Evolutionary conservation across 2,888 invertebrate genomes (phyloP).

Genomic region (Eurois occulta): DNA sequence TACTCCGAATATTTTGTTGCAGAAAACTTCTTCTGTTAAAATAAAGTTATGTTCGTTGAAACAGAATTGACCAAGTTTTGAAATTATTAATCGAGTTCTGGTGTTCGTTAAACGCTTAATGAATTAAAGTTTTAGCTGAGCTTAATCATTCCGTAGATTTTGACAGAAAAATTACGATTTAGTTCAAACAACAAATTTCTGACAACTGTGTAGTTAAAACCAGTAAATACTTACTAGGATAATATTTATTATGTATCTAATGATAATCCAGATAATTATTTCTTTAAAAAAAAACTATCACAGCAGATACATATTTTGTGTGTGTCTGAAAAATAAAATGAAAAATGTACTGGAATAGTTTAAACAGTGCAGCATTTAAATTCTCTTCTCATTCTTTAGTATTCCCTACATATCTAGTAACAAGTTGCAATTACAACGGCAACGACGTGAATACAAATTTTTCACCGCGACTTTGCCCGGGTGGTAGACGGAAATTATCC

Average conservation of each 20-base stretch:
- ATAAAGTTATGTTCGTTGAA: conserved; percentile 36
- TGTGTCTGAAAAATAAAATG: background rate
- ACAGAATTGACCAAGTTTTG: conserved; percentile 53
- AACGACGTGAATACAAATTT: background rate
- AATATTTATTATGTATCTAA: background rate
- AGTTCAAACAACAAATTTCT: background rate
- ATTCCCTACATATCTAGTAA: conserved; percentile 27
- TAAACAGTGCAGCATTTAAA: conserved; percentile 1
- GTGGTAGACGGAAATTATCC: background rate
- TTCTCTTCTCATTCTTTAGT: conserved; percentile 19
- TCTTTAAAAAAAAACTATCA: background rate
- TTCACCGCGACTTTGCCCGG: background rate
- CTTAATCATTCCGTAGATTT: conserved; percentile 20
- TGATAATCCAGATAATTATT: background rate
- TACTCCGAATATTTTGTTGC: conserved; percentile 2
- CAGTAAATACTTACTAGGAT: background rate
- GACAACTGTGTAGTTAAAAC: background rate
- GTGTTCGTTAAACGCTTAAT: conserved; percentile 25
- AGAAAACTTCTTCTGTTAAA: conserved; percentile 5
- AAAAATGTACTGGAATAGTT: background rate
- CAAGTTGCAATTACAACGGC: background rate
- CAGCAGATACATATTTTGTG: no score
- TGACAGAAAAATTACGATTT: background rate
- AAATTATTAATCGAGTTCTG: conserved; percentile 55
- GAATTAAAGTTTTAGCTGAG: conserved; percentile 31